Conservation (phyloP, 2,113 vertebrate species). For the Empidonax traillii region DNA sequence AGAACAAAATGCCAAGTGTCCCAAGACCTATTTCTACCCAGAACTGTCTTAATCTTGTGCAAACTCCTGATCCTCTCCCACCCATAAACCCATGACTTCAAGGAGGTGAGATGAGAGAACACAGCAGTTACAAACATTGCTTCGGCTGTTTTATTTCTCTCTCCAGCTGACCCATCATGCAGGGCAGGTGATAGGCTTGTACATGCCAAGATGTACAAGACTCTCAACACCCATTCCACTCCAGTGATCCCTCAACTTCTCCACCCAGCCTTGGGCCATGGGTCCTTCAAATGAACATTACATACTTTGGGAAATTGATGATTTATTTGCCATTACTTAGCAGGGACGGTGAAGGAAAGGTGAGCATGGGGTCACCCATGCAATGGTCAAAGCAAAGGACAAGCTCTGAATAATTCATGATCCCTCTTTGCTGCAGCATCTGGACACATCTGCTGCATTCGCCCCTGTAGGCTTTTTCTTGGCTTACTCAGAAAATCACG, state of each 20-base stretch:
- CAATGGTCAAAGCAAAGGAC: neutral
- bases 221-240: neutral
- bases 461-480: neutral
- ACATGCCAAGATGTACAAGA: neutral
- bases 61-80: neutral
- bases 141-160: neutral
- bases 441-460: neutral
- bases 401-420: slow-evolving; percentile 65
- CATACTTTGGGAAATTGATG: neutral
- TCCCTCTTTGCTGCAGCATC: slow-evolving; percentile 15
- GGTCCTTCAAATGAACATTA: neutral
- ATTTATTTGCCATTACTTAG: neutral
- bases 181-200: neutral
- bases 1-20: neutral
- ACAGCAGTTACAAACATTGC: neutral
- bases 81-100: neutral
- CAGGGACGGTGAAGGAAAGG: neutral
- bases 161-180: neutral
- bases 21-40: neutral
- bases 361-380: neutral
- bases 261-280: fast-evolving
- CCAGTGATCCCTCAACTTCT: neutral
- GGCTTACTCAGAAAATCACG: neutral
- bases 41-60: neutral
- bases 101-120: neutral